Evolutionary conservation across 2,888 invertebrate species (phyloP).

Genomic region (Oeneis ivallda): DNA sequence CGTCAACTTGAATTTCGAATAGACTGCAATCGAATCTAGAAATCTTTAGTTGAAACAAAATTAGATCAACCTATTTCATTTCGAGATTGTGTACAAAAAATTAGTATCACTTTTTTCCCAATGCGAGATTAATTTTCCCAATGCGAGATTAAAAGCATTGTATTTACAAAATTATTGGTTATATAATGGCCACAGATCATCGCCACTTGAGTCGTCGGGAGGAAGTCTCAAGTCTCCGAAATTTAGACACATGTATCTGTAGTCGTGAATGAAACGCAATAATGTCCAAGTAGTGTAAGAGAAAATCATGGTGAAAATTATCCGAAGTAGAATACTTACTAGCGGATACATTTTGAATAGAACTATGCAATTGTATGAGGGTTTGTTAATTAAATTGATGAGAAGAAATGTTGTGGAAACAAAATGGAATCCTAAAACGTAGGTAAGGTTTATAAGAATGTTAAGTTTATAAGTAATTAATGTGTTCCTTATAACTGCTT

Average conservation of each 20-base stretch:
- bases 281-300: constrained; percentile 50
- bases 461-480: not conserved
- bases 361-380: not conserved
- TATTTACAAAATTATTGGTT: not conserved
- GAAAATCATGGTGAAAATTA: constrained; percentile 51
- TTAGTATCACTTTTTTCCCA: not conserved
- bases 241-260: constrained; percentile 28
- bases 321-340: constrained; percentile 49
- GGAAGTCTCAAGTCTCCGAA: constrained; percentile 17
- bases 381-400: not conserved
- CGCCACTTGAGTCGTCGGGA: constrained; percentile 1
- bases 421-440: not conserved
- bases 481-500: too few species aligned
- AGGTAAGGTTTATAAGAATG: not conserved
- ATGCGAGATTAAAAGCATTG: too few species aligned
- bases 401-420: not conserved
- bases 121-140: not conserved
- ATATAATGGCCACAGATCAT: constrained; percentile 14
- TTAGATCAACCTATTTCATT: too few species aligned
- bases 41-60: too few species aligned
- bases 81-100: too few species aligned
- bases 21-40: too few species aligned
- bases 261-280: constrained; percentile 43
- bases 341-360: constrained; percentile 36
- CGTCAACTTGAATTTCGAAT: too few species aligned